Conservation (phyloP, 2,113 vertebrate species). For the Neofelis nebulosa region DNA sequence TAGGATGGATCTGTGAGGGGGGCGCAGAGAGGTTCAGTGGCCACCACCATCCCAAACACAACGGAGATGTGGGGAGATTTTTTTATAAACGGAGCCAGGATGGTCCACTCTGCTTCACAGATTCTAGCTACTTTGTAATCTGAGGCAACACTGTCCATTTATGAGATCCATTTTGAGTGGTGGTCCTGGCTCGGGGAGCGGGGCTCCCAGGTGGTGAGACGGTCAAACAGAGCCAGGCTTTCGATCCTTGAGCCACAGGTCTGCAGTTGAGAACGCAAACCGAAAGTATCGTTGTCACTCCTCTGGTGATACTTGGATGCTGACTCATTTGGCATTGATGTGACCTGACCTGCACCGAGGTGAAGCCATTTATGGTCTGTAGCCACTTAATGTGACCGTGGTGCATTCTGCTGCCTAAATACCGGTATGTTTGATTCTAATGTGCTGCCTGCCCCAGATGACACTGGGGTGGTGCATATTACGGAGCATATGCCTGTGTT, state of each 20-base stretch:
- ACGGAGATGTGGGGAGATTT: neutral
- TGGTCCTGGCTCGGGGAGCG: neutral
- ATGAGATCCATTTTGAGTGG: neutral
- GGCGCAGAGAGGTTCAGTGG: fast-evolving
- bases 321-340: neutral
- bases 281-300: no score
- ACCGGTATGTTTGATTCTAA: neutral
- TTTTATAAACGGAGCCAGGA: neutral
- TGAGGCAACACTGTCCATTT: neutral
- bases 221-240: no score
- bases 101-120: neutral
- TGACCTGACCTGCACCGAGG: neutral
- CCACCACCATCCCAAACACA: fast-evolving
- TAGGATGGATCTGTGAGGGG: conserved; percentile 39
- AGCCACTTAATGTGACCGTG: no score
- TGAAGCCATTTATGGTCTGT: neutral
- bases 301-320: neutral
- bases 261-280: neutral
- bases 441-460: neutral
- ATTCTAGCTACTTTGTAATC: neutral
- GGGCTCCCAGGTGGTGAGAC: no score
- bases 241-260: neutral
- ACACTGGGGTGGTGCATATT: fast-evolving
- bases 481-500: neutral
- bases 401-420: neutral